Conservation (phyloP, 2,113 vertebrate genomes). For the Amazona guildingii region DNA sequence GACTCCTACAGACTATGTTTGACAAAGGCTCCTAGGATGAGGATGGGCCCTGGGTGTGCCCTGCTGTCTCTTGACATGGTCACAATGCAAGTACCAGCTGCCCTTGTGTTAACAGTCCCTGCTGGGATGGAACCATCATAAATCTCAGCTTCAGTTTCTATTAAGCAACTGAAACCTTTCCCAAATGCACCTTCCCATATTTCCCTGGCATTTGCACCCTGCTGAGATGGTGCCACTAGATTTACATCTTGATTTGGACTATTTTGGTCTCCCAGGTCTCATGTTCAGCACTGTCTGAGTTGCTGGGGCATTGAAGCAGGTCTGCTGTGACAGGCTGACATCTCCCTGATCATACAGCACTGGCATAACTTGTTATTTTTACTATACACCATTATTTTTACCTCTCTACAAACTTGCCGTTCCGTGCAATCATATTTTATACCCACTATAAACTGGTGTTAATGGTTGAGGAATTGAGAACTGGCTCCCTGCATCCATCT, state of each 20-base stretch:
- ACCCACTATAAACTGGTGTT: background rate
- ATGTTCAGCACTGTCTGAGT: background rate
- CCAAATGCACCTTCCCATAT: background rate
- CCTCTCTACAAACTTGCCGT: background rate
- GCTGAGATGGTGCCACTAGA: background rate
- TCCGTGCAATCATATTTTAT: background rate
- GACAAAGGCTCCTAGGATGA: background rate
- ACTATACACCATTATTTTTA: background rate
- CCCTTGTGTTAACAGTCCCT: background rate
- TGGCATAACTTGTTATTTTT: background rate
- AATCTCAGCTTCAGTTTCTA: background rate
- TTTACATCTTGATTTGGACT: background rate
- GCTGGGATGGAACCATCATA: background rate
- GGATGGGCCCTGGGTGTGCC: background rate
- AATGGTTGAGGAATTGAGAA: background rate
- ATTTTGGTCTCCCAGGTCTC: background rate
- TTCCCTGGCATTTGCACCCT: background rate
- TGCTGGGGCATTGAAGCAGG: background rate
- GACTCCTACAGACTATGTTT: fast-evolving
- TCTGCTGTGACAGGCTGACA: background rate
- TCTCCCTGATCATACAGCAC: background rate
- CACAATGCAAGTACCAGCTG: background rate
- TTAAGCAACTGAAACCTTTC: background rate
- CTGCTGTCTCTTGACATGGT: background rate
- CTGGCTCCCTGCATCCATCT: background rate